Evolutionary conservation across 2,888 invertebrate genomes (phyloP), one percentile per base, ranked within the genome.

Genomic region (Ennomos quercinarius): DNA sequence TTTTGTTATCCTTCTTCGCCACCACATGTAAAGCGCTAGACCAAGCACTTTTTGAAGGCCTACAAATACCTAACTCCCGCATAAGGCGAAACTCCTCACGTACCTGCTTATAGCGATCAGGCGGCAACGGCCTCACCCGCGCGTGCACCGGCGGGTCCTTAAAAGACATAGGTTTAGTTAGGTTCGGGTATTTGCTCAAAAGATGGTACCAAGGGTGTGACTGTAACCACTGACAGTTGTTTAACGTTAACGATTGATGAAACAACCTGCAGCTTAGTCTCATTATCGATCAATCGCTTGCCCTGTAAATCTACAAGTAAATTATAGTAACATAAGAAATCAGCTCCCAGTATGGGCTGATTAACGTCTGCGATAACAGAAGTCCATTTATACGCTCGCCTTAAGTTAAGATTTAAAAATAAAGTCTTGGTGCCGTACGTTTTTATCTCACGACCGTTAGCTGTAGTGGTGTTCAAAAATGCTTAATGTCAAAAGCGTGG

Each of bases 31-130:
- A 44, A 1, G 64, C 87, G 43, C 75, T 81, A 0, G 85, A 71
- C 84, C 83, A 89, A 2, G 71, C 63, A 39, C 83, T 83, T 5
- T 74, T 77, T 0, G 86, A 87, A 0, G 83, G 86, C 3, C 84
- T 70, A 38, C 83, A 83, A 10, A 88, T 83, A 61, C 27, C 27
- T 6, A 27, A 27, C 13, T 85, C 73, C 8, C 76, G 59, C 78
- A 85, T 76, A 0, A 43, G 4, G 3, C 64, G 43, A 63, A 85
- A 82, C 55, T 83, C 79, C 2, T 67, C 57, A 57, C 77, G 77
- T 0, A 80, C 81, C 6, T 70, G 71, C 2, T 47, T 36, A 11
- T 81, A 76, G 17, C 74, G 69, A 4, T 80, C 77, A 0, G 78
- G 81, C 1, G 73, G 68, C 0, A 87, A 61, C 0, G 81, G 75